Evolutionary conservation across 2,113 vertebrate species (phyloP).

Genomic region (Hippolais icterina): DNA sequence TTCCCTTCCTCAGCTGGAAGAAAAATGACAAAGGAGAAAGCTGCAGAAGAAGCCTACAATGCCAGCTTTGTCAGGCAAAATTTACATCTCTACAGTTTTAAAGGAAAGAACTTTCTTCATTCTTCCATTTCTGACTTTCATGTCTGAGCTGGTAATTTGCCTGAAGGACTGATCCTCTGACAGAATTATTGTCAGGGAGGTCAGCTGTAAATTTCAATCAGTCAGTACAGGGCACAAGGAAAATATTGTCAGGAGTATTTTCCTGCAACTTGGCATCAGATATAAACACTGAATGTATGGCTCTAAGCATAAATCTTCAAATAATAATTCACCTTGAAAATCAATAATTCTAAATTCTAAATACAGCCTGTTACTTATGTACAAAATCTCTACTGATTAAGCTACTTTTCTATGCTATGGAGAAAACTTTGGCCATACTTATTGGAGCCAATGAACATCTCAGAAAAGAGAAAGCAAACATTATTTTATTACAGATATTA

Average conservation of each 20-base stretch:
- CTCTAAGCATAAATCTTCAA: background rate
- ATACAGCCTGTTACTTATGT: background rate
- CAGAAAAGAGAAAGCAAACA: background rate
- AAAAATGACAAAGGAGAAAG: constrained; percentile 3
- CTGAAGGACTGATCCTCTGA: background rate
- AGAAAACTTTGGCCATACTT: background rate
- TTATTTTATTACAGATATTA: constrained; percentile 21
- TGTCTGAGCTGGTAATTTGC: constrained; percentile 25
- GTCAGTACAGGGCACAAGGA: constrained; percentile 5
- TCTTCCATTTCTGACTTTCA: constrained; percentile 34
- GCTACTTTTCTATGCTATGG: background rate
- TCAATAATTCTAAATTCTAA: background rate
- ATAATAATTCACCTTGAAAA: constrained; percentile 25
- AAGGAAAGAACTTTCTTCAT: background rate
- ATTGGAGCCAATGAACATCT: background rate
- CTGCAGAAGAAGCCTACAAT: background rate
- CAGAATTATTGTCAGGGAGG: constrained; percentile 36
- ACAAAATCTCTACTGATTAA: background rate
- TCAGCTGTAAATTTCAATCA: constrained; percentile 53
- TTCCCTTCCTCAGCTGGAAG: background rate
- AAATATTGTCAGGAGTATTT: constrained; percentile 36
- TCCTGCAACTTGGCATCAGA: constrained; percentile 7
- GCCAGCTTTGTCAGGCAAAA: background rate
- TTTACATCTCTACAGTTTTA: constrained; percentile 23
- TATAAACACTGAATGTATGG: background rate